Evolutionary conservation across 2,113 vertebrate genomes (phyloP).

Genomic region (Rallus limicola): DNA sequence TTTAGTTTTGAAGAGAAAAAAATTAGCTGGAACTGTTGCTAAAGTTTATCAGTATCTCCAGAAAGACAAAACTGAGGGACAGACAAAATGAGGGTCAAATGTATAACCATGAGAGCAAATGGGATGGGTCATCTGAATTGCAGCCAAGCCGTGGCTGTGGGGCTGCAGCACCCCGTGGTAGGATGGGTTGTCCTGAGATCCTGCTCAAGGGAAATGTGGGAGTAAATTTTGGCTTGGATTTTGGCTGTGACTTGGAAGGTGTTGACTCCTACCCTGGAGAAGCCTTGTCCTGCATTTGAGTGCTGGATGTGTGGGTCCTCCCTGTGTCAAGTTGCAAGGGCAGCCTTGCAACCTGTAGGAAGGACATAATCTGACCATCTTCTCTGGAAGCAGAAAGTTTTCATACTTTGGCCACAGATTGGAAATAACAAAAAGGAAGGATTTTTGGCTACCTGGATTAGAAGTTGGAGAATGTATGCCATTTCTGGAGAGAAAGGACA

Average conservation of each 20-base stretch:
- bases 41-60: background rate
- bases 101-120: fast-evolving
- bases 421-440: background rate
- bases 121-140: background rate
- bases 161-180: background rate
- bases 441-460: background rate
- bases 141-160: background rate
- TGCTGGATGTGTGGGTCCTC: background rate
- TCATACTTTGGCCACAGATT: background rate
- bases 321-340: background rate
- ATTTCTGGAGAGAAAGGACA: background rate
- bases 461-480: background rate
- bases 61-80: background rate
- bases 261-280: background rate
- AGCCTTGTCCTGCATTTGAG: background rate
- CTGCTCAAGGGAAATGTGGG: background rate
- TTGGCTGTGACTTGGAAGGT: background rate
- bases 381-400: background rate
- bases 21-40: background rate
- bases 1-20: background rate
- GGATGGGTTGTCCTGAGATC: background rate
- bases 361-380: background rate
- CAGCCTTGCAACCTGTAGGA: background rate
- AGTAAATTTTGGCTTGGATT: background rate
- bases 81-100: background rate